A percentile compares a stretch with the other conserved stretches of the same genome.
These are phyloP conservation scores for Notodonta dromedarius DNA, from an alignment of 2,888 invertebrate genomes.

Conservation along the genomic window DNA sequence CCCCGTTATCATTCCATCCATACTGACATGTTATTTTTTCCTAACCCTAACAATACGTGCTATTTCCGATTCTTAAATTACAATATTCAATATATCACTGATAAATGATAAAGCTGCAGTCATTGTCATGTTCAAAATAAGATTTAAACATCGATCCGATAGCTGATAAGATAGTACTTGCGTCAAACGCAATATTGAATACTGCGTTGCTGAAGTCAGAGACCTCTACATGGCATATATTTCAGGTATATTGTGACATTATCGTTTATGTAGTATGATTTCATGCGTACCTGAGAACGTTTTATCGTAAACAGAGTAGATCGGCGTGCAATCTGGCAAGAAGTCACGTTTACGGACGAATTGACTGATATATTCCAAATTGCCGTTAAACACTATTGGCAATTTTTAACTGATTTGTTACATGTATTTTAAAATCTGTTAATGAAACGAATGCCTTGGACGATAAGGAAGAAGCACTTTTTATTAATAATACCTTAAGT, in stretches of 20 bases:
- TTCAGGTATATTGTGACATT: conserved; percentile 12
- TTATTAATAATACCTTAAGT: too few relatives aligned
- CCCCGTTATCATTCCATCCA: conserved; percentile 23
- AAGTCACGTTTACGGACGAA: too few relatives aligned
- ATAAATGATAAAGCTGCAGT: conserved; percentile 15
- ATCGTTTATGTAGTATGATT: conserved; percentile 8
- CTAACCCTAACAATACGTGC: conserved; percentile 13
- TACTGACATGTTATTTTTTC: conserved; percentile 21
- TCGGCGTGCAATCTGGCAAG: too few relatives aligned
- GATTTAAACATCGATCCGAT: conserved; percentile 26
- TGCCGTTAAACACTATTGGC: too few relatives aligned
- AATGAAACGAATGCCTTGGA: too few relatives aligned
- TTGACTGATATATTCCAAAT: too few relatives aligned
- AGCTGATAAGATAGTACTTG: conserved; percentile 33
- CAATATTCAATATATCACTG: conserved; percentile 28
- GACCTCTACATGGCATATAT: conserved; percentile 32
- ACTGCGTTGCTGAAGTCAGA: conserved; percentile 30
- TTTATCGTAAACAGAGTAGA: too few relatives aligned
- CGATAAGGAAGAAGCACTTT: too few relatives aligned
- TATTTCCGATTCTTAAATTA: conserved; percentile 11
- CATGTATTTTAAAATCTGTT: too few relatives aligned
- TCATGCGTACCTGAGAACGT: not conserved
- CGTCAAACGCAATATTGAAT: conserved; percentile 22
- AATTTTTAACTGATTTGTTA: too few relatives aligned
- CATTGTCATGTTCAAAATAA: conserved; percentile 24